phyloP scores from a whole-genome alignment of 92 coral and sea anemone species.

The Chrysogorgia sp. region DNA sequence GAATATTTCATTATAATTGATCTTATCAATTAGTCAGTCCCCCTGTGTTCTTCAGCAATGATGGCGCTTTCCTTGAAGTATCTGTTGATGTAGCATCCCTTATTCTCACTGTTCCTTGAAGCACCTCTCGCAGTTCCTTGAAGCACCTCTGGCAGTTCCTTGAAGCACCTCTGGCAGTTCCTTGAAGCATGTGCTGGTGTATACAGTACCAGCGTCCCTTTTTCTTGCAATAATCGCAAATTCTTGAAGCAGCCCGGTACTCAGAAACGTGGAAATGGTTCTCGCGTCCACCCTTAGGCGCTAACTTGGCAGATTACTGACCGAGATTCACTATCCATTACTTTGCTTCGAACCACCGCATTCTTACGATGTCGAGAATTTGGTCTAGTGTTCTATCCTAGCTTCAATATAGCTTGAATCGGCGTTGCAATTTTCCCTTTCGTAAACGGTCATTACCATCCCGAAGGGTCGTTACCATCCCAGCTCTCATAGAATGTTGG shows the following conservation, averaged over 20 bases:
- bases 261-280: not conserved
- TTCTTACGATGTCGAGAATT: not conserved
- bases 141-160: no score
- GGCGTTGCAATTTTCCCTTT: no score
- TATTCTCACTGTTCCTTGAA: no score
- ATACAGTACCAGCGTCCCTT: conserved; percentile 43
- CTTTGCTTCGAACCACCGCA: no score
- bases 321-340: conserved; percentile 9
- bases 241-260: conserved; percentile 10
- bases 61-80: no score
- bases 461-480: no score
- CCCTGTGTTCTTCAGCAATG: not conserved
- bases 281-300: not conserved
- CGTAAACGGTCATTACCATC: no score
- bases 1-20: not conserved
- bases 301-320: not conserved
- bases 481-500: no score
- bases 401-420: no score
- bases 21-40: no score
- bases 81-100: no score
- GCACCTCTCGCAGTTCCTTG: no score
- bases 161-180: conserved; percentile 20
- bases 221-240: conserved; percentile 31
- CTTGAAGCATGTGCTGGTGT: conserved; percentile 54
- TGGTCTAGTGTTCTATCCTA: conserved; percentile 20